Percentiles rank a stretch among this genome's conserved stretches.
phyloP scores from a whole-genome alignment of 2,797 vertebrate species.

The Limosa lapponica region DNA sequence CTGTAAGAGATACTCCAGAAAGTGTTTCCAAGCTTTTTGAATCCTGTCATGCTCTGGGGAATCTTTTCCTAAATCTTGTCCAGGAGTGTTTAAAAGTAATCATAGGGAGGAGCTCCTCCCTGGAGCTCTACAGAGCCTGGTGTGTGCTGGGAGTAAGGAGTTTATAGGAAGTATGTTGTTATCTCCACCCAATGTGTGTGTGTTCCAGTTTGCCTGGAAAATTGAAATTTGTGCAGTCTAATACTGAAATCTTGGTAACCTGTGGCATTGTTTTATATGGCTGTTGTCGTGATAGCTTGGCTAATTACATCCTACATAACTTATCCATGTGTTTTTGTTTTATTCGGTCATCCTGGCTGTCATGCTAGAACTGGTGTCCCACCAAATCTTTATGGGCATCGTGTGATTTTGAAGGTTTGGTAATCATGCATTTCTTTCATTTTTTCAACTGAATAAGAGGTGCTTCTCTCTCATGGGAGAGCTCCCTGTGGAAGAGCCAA shows the following conservation, averaged over 20 bases:
- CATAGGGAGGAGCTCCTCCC: not conserved
- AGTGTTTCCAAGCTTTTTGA: constrained; percentile 7
- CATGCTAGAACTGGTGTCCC: not conserved
- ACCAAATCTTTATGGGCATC: not conserved
- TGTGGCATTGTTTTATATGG: not conserved
- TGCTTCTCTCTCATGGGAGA: not conserved
- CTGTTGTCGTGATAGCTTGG: not conserved
- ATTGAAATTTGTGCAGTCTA: not conserved
- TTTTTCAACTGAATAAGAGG: not conserved
- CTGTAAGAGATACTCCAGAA: not conserved
- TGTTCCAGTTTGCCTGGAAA: not conserved
- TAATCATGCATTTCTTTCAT: not conserved
- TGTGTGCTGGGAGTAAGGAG: not conserved
- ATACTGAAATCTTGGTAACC: not conserved
- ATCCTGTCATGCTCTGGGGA: not conserved
- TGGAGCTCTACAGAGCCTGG: not conserved
- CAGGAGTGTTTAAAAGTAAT: constrained; percentile 31
- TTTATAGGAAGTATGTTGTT: not conserved
- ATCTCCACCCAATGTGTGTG: not conserved
- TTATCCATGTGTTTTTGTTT: not conserved
- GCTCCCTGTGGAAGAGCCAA: not conserved
- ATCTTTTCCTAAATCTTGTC: constrained; percentile 28
- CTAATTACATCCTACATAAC: not conserved
- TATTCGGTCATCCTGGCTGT: not conserved
- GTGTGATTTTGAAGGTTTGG: not conserved